Conservation (phyloP, 2,113 vertebrate species). For the Urocitellus parryii region DNA sequence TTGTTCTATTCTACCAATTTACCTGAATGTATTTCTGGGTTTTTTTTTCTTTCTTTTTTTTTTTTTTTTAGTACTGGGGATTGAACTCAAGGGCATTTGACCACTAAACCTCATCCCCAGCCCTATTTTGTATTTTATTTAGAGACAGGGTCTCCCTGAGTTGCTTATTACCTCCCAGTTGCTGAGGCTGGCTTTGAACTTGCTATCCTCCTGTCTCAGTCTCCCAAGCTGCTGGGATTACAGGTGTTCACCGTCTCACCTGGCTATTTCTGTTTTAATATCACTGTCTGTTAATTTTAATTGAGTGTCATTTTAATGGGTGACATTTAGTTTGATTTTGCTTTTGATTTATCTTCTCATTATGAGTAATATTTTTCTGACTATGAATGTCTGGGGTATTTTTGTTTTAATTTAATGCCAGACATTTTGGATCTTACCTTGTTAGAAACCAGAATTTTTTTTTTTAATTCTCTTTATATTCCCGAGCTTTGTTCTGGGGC, state of each 20-base stretch:
- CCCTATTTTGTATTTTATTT: too few species aligned
- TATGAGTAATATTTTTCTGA: not conserved
- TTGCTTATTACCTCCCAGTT: too few species aligned
- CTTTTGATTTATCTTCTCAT: not conserved
- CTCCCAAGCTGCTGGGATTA: too few species aligned
- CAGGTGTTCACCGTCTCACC: too few species aligned
- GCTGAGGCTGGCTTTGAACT: too few species aligned
- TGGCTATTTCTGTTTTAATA: not conserved
- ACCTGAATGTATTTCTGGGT: not conserved
- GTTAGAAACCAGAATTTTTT: not conserved
- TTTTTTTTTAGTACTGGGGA: too few species aligned
- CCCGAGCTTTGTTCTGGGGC: constrained; percentile 4
- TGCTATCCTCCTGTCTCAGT: too few species aligned
- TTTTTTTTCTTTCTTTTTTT: too few species aligned
- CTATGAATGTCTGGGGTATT: not conserved
- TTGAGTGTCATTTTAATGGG: not conserved
- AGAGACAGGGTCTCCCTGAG: too few species aligned
- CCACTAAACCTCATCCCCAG: too few species aligned
- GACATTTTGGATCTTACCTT: constrained; percentile 5
- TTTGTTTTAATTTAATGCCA: not conserved
- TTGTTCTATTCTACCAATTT: not conserved
- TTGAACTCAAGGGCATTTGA: too few species aligned
- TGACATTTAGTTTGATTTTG: not conserved
- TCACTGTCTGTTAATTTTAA: not conserved
- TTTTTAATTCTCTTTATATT: not conserved